phyloP scores from a whole-genome alignment of 92 coral and sea anemone genomes.

The Scolanthus callimorphus region DNA sequence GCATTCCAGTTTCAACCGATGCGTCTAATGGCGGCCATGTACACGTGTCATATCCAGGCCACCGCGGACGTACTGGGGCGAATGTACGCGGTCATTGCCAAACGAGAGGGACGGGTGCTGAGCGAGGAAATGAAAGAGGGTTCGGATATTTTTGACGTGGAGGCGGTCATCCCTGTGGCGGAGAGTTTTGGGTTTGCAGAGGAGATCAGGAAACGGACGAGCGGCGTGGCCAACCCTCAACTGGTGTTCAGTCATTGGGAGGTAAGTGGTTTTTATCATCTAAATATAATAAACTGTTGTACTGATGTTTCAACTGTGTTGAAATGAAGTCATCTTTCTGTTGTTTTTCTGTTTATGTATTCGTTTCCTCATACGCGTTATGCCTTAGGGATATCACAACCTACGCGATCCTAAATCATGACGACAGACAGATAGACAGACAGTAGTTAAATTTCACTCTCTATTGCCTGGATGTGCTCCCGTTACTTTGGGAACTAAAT shows the following conservation, averaged over 20 bases:
- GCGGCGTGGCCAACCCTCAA: constrained; percentile 94
- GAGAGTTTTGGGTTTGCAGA: constrained; percentile 99
- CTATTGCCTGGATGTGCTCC: too few species aligned
- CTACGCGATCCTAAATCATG: too few species aligned
- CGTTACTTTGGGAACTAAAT: too few species aligned
- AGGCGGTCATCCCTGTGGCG: constrained; percentile 95
- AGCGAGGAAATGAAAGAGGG: constrained; percentile 97
- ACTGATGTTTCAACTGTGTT: too few species aligned
- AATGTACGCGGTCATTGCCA: constrained; percentile 94
- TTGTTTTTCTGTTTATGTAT: too few species aligned
- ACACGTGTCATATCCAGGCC: constrained; percentile 96
- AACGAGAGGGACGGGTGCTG: constrained; percentile 89
- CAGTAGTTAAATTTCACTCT: too few species aligned
- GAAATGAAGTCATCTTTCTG: too few species aligned
- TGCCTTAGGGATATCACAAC: too few species aligned
- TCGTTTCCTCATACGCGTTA: too few species aligned
- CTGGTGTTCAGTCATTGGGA: constrained; percentile 99
- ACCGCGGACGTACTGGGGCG: constrained; percentile 95
- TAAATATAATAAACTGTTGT: too few species aligned
- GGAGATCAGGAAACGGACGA: constrained; percentile 91
- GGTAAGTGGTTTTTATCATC: constrained; percentile 60
- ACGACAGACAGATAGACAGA: too few species aligned
- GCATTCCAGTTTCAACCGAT: constrained; percentile 88
- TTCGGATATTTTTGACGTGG: constrained; percentile 93
- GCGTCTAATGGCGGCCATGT: constrained; percentile 99